These are phyloP conservation scores for Hedychridium roseum DNA, from an alignment of 2,888 invertebrate species.

Conservation along the genomic window DNA sequence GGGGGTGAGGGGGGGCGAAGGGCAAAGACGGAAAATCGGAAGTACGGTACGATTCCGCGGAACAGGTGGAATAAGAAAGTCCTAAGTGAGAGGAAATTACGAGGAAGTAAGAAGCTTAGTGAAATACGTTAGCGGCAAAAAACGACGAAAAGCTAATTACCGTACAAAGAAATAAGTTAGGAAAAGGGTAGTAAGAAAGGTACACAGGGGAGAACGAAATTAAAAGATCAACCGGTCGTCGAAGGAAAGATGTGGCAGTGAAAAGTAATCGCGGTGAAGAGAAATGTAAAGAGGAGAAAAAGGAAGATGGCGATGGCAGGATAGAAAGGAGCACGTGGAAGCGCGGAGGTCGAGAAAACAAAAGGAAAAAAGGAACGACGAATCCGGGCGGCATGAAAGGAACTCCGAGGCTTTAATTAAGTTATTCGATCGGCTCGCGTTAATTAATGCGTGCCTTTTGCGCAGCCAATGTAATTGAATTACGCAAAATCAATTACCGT, in stretches of 20 bases:
- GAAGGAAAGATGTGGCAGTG: neutral
- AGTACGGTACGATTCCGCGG: too few species aligned
- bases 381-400: constrained; percentile 27
- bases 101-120: too few species aligned
- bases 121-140: too few species aligned
- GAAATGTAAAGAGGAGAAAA: neutral
- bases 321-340: neutral
- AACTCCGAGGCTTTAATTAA: constrained; percentile 35
- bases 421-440: constrained; percentile 30
- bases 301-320: constrained; percentile 1
- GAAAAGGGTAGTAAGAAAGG: too few species aligned
- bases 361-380: constrained; percentile 9
- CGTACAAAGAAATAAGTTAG: too few species aligned
- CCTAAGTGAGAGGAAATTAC: too few species aligned
- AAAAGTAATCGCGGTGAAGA: neutral
- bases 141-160: too few species aligned
- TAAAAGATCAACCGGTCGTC: too few species aligned
- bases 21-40: too few species aligned
- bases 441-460: constrained; percentile 33
- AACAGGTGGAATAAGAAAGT: too few species aligned
- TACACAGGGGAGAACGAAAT: too few species aligned
- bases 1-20: constrained; percentile 4
- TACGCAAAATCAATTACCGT: constrained; percentile 17
- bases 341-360: neutral
- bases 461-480: constrained; percentile 28